Conservation (phyloP, 2,113 vertebrate species). For the Tychaedon coryphoeus region DNA sequence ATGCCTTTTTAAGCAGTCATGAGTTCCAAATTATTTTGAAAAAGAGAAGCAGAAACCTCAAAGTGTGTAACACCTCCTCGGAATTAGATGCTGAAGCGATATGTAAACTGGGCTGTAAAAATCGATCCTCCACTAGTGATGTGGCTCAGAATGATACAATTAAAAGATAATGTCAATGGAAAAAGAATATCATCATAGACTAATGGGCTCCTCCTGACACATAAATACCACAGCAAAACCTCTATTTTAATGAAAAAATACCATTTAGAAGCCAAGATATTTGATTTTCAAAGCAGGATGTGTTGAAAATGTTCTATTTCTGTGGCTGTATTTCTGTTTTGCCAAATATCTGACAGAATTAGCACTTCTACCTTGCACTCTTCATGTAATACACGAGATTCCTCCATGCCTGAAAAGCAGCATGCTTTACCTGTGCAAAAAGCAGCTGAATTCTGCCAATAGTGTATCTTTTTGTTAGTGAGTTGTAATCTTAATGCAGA, state of each 20-base stretch:
- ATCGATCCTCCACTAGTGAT: constrained; percentile 20
- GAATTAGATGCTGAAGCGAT: constrained; percentile 53
- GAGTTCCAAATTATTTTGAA: constrained; percentile 56
- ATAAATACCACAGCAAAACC: constrained; percentile 17
- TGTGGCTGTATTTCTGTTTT: constrained; percentile 20
- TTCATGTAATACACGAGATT: background rate
- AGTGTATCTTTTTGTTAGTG: background rate
- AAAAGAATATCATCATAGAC: constrained; percentile 21
- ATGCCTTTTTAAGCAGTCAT: constrained; percentile 68
- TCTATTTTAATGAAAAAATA: constrained; percentile 49
- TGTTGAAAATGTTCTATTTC: constrained; percentile 27
- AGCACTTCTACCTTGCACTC: background rate
- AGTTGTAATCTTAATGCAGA: background rate
- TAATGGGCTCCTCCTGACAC: constrained; percentile 44
- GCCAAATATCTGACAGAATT: constrained; percentile 4
- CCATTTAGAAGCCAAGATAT: constrained; percentile 27
- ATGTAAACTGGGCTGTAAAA: constrained; percentile 50
- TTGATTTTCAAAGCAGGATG: constrained; percentile 27
- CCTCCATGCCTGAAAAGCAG: background rate
- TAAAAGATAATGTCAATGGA: constrained; percentile 46
- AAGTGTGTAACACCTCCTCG: constrained; percentile 61
- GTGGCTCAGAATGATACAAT: constrained; percentile 45
- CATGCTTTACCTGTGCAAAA: background rate
- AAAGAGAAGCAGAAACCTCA: constrained; percentile 67
- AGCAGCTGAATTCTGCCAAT: background rate